Evolutionary conservation across 2,797 vertebrate genomes (phyloP).

Genomic region (Rhinatrema bivittatum): DNA sequence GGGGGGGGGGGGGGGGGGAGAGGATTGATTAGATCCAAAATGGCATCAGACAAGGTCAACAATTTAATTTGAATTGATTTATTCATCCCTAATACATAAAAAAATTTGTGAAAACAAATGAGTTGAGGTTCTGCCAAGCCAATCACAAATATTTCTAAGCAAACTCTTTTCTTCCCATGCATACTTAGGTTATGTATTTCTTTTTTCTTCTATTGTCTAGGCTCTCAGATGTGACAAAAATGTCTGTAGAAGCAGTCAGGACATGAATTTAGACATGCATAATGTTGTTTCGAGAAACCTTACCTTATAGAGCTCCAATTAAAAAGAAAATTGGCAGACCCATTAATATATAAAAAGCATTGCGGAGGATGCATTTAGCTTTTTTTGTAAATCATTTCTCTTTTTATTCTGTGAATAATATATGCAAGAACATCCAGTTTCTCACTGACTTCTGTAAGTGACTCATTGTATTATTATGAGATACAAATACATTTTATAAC

Average conservation of each 20-base stretch:
- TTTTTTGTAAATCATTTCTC: conserved; percentile 53
- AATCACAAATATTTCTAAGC: too few relatives aligned
- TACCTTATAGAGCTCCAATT: conserved; percentile 35
- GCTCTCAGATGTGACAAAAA: too few relatives aligned
- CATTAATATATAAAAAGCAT: conserved; percentile 52
- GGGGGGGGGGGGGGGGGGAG: too few relatives aligned
- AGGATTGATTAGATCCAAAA: too few relatives aligned
- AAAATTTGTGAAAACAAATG: too few relatives aligned
- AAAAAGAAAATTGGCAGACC: conserved; percentile 50
- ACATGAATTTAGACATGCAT: conserved; percentile 46
- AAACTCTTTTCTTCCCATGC: too few relatives aligned
- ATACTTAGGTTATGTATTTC: too few relatives aligned
- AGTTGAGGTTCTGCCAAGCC: too few relatives aligned
- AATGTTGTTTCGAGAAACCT: conserved; percentile 34
- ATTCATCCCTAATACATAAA: too few relatives aligned
- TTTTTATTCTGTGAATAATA: conserved; percentile 58
- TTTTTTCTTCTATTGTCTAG: too few relatives aligned
- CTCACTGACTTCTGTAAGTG: conserved; percentile 37
- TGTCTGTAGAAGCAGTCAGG: conserved; percentile 13
- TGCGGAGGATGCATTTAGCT: conserved; percentile 44
- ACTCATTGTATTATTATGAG: conserved; percentile 33
- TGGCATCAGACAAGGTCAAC: too few relatives aligned
- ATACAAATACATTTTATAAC: conserved; percentile 19
- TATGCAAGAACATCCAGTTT: conserved; percentile 45
- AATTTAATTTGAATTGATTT: too few relatives aligned